phyloP scores from a whole-genome alignment of 2,888 invertebrate genomes.

The Xiphydria camelus region DNA sequence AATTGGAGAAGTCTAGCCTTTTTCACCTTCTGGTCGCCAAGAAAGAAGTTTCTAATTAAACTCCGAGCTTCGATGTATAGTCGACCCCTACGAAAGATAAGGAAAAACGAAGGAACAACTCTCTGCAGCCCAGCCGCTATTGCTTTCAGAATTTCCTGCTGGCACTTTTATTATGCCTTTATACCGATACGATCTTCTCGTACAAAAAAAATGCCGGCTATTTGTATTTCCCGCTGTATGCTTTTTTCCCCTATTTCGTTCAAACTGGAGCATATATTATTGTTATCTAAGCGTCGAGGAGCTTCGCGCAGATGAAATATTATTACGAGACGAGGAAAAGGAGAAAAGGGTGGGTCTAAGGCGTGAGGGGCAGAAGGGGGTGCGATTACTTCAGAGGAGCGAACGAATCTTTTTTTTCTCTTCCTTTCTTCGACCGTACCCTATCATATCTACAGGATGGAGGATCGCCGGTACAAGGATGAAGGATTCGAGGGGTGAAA shows the following conservation, averaged over 20 bases:
- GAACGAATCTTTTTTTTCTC: too few species aligned
- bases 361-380: too few species aligned
- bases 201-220: conserved; percentile 8
- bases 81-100: conserved; percentile 17
- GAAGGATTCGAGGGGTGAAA: too few species aligned
- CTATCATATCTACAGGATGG: too few species aligned
- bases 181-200: conserved; percentile 16
- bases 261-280: conserved; percentile 4
- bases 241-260: background rate
- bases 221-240: conserved; percentile 8
- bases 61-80: conserved; percentile 20
- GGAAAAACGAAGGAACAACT: conserved; percentile 3
- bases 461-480: too few species aligned
- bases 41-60: conserved; percentile 28
- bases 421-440: too few species aligned
- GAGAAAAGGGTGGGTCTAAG: too few species aligned
- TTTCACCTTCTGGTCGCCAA: background rate
- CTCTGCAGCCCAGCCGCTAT: conserved; percentile 10
- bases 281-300: conserved; percentile 10
- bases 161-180: conserved; percentile 14
- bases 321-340: too few species aligned
- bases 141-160: conserved; percentile 14
- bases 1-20: conserved; percentile 23
- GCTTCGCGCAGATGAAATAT: conserved; percentile 2
- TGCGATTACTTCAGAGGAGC: too few species aligned